Evolutionary conservation across 1,140 invertebrate species (phyloP), one percentile per base, ranked within the genome.

Genomic region (Zaprionus kolodkinae): DNA sequence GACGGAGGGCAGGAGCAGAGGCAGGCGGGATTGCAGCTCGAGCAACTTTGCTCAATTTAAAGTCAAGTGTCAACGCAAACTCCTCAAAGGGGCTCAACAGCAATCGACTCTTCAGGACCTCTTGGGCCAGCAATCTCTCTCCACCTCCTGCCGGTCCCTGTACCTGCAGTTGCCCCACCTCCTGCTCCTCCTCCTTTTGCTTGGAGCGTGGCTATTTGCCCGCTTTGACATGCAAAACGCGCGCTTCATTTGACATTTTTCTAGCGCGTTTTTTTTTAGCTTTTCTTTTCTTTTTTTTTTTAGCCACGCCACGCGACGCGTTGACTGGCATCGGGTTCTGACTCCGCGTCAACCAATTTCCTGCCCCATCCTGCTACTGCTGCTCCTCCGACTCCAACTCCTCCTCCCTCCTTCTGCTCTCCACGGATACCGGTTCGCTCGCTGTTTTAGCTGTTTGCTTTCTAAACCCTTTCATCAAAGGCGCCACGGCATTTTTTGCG

Each of bases 1-100:
- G 33, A 6, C 9, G 43, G 21, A 21, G 21, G 17, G 15, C 15
- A 61, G 30, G 36, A 13, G 15, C 0, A 13, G 12, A 9, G 12
- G 13, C 38, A 54, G 11, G 21, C 13, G 48, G 48, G 11, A 13
- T 38, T 38, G 17, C 33, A 57, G 61, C 21, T 7, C 9, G 33
- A 17, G 66, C 45, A 79, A 71, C 83, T 84, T 86, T 78, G 83
- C 83, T 82, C 79, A 87, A 87, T 88, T 87, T 88, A 88, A 88
- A 88, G 83, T 87, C 83, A 87, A 87, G 83, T 87, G 83, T 87
- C 84, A 87, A 87, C 76, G 83, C 83, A 87, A 87, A 87, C 83
- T 87, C 67, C 84, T 88, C 79, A 65, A 83, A 74, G 73, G 75
- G 61, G 64, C 64, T 64, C 70, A 76, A 87, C 79, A 67, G 78